phyloP scores from a whole-genome alignment of 1,140 invertebrate genomes.

The Medauroidea extradentata region DNA sequence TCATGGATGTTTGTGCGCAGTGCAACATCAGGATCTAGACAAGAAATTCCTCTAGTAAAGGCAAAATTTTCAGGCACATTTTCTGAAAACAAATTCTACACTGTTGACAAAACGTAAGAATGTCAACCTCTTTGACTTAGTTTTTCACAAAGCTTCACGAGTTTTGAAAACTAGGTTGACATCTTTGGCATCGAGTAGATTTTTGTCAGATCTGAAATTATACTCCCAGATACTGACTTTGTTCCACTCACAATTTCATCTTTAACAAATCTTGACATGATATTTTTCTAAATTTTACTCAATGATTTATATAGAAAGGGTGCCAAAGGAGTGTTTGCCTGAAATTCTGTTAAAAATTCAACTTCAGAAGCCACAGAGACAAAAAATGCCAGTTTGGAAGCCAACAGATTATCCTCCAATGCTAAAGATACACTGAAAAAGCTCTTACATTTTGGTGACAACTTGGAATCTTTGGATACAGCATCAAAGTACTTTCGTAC shows the following conservation, averaged over 20 bases:
- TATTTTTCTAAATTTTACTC: background rate
- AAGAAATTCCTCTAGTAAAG: slow-evolving; percentile 1
- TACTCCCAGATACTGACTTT: too few relatives aligned
- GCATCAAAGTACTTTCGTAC: slow-evolving; percentile 4
- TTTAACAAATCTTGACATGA: too few relatives aligned
- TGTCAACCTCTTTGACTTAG: too few relatives aligned
- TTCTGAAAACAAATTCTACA: background rate
- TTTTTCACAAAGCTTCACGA: too few relatives aligned
- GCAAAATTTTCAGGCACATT: background rate
- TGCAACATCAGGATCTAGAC: background rate
- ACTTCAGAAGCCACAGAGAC: background rate
- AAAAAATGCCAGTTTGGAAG: background rate
- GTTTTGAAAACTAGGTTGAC: too few relatives aligned
- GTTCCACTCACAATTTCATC: background rate
- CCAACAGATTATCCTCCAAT: background rate
- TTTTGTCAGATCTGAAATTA: too few relatives aligned
- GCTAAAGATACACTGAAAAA: too few relatives aligned
- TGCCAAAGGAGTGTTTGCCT: background rate
- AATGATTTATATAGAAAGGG: slow-evolving; percentile 1
- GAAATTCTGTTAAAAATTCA: background rate
- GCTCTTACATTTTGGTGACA: too few relatives aligned
- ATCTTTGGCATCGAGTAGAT: too few relatives aligned
- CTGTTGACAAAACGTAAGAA: background rate
- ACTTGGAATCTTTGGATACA: background rate
- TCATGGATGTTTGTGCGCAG: background rate